Evolutionary conservation across 2,888 invertebrate species (phyloP), one percentile per base, ranked within the genome.

Genomic region (Venustoraphidia nigricollis): DNA sequence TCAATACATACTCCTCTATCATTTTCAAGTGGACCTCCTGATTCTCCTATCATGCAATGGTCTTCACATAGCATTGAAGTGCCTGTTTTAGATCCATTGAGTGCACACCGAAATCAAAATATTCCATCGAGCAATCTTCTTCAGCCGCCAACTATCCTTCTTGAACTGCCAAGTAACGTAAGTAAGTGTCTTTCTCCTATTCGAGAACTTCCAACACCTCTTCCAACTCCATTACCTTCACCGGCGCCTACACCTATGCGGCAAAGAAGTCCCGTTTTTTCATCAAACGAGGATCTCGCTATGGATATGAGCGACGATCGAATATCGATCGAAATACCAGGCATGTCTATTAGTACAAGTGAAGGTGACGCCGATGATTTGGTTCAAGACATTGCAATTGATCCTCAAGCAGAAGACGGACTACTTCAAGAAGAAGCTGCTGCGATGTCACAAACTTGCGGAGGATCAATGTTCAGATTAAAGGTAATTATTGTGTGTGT

Each of bases 141-240:
- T 39, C 81, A 83, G 62, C 81, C 83, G 48, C 83, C 84, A 37
- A 81, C 81, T 38, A 85, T 86, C 55, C 72, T 84, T 35, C 71
- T 87, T 47, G 86, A 87, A 71, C 81, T 84, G 56, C 84, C 86
- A 39, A 78, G 76, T 62, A 69, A 73, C 59, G 80, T 81, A 58
- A 82, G 79, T 61, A 83, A 83, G 66, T 86, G 85, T 69, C 74
- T 87, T 54, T 85, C 85, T 45, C 86, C 86, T 1, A 87, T 87
- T 54, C 71, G 81, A 54, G 85, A 85, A 65, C 71, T 85, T 55
- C 85, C 85, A 3, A 84, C 84, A 1, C 83, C 83, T 17, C 67
- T 82, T 34, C 83, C 83, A 11, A 83, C 84, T 5, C 83, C 83
- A 6, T 71, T 81, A 46, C 83, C 82, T 10, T 74, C 75, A 10